Evolutionary conservation across 2,797 vertebrate species (phyloP), one percentile per base, ranked within the genome.

Genomic region (Pseudochromis fuscus): DNA sequence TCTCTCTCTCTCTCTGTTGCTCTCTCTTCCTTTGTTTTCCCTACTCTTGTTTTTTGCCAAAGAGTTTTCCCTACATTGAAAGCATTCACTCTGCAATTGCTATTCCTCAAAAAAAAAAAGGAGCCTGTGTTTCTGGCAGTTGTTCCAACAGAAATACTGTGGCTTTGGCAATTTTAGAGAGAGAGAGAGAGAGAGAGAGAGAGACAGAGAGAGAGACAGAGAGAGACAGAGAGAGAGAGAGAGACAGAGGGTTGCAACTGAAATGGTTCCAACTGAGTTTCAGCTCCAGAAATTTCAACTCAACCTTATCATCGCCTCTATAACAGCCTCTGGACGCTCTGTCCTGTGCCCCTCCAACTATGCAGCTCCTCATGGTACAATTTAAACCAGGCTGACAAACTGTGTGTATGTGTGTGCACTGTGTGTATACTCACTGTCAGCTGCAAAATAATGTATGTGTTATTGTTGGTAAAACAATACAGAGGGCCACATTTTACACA

Each of bases 231-330:
- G 37, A 57, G 48, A 50, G 44, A 21, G 18, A 53, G 40, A 24
- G 25, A 50, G 33, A 35, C 18, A 64, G 77, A 75, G 51, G 72
- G 66, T 74, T 55, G 52, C 33, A 77, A 64, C 84, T 82, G 60
- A 74, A 68, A 77, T 35, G 63, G 48, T 78, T 85, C 75, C 67
- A 89, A 51, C 89, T 57, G 89, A 90, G 88, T 50, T 89, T 90
- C 86, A 77, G 88, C 79, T 79, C 88, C 91, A 88, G 5, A 69
- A 83, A 91, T 92, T 93, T 82, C 87, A 90, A 83, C 80, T 78
- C 80, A 87, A 65, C 83, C 85, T 89, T 93, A 79, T 88, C 85
- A 91, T 91, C 83, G 90, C 72, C 81, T 71, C 63, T 75, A 30
- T 53, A 75, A 73, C 50, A 63, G 49, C 49, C 81, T 45, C 53